A percentile compares a stretch with the other conserved stretches of the same genome.
phyloP scores from a whole-genome alignment of 2,113 vertebrate genomes.

The Romanogobio albipinnatus region DNA sequence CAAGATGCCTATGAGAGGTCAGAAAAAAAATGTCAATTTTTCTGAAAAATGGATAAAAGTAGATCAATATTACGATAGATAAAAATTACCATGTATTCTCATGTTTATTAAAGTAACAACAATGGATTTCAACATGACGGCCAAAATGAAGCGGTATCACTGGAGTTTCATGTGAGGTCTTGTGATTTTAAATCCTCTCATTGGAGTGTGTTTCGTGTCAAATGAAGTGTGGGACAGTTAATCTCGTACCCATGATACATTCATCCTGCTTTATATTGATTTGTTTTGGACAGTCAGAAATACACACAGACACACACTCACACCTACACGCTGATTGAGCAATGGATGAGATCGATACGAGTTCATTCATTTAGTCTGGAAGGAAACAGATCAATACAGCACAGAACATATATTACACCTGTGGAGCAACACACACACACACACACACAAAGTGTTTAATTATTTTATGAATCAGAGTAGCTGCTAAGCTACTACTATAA shows the following conservation, averaged over 20 bases:
- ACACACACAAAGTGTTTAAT: neutral
- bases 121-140: neutral
- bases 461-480: neutral
- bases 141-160: neutral
- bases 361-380: conserved; percentile 25
- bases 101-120: neutral
- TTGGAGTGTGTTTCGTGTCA: conserved; percentile 22
- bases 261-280: conserved; percentile 34
- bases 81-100: neutral
- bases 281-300: conserved; percentile 23
- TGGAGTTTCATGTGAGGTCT: neutral
- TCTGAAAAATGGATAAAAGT: neutral
- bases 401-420: conserved; percentile 21
- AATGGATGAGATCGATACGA: conserved; percentile 13
- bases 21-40: neutral
- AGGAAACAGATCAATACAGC: conserved; percentile 37
- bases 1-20: neutral
- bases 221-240: conserved; percentile 11
- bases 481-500: neutral
- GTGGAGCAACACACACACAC: neutral
- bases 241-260: conserved; percentile 25
- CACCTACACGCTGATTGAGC: conserved; percentile 19
- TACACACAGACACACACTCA: neutral
- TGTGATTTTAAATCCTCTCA: neutral
- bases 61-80: too few species aligned